A percentile compares a stretch with the other conserved stretches of the same genome.
Evolutionary conservation across 2,888 invertebrate species (phyloP).

Genomic region (Nomada lathburiana): DNA sequence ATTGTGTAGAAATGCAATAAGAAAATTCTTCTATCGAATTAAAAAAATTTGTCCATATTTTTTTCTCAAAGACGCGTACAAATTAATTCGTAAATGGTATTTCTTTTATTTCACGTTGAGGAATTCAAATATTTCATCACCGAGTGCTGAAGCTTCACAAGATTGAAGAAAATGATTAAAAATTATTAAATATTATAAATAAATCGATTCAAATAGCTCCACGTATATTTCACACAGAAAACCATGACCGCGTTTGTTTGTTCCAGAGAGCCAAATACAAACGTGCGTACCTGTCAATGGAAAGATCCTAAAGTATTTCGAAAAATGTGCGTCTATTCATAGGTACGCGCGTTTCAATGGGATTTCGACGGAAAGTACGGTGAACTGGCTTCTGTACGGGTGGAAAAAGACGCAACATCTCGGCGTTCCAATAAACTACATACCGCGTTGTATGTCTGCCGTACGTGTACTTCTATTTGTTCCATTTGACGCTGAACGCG

Average conservation of each 20-base stretch:
- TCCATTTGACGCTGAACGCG: slow-evolving; percentile 35
- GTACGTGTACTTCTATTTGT: slow-evolving; percentile 54
- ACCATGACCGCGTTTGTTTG: neutral
- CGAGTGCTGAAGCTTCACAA: too few relatives aligned
- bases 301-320: neutral
- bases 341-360: neutral
- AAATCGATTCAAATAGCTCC: too few relatives aligned
- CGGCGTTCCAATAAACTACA: slow-evolving; percentile 56
- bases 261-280: neutral
- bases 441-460: slow-evolving; percentile 29
- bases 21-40: too few relatives aligned
- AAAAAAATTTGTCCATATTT: too few relatives aligned
- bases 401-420: slow-evolving; percentile 30
- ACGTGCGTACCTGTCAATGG: neutral
- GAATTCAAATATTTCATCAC: too few relatives aligned
- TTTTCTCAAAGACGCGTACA: too few relatives aligned
- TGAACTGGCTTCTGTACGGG: slow-evolving; percentile 4
- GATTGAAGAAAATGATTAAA: too few relatives aligned
- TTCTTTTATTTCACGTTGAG: too few relatives aligned
- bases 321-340: slow-evolving; percentile 2
- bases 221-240: too few relatives aligned
- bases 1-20: too few relatives aligned
- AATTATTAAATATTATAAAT: too few relatives aligned
- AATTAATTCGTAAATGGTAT: too few relatives aligned
- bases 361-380: slow-evolving; percentile 7